Percentiles rank a stretch among this genome's conserved stretches.
Evolutionary conservation across 2,113 vertebrate species (phyloP).

Genomic region (Piaya cayana): DNA sequence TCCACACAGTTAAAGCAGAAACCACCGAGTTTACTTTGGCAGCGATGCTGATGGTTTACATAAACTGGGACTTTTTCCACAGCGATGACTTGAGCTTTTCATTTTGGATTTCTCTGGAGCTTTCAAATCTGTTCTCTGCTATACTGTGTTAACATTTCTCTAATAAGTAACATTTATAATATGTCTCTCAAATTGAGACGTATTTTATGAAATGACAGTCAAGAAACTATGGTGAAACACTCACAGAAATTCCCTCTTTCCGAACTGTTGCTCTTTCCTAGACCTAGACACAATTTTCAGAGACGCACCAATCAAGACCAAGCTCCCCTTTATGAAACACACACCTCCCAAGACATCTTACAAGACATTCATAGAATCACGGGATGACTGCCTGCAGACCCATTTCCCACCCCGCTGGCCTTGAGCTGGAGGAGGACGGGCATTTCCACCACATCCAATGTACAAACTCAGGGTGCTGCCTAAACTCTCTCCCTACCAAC

Average conservation of each 20-base stretch:
- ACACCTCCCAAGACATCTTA: neutral
- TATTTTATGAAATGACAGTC: neutral
- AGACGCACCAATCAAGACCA: neutral
- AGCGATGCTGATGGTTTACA: neutral
- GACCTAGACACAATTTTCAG: slow-evolving; percentile 26
- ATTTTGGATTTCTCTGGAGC: neutral
- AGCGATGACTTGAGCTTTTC: neutral
- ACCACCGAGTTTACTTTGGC: neutral
- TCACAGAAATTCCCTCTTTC: neutral
- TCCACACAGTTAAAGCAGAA: neutral
- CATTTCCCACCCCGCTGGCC: too few relatives aligned
- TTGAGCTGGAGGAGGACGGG: too few relatives aligned
- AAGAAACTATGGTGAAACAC: neutral
- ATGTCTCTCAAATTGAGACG: neutral
- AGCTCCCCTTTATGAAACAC: neutral
- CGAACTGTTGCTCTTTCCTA: neutral
- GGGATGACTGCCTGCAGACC: too few relatives aligned
- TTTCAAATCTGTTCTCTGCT: neutral
- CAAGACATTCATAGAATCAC: neutral
- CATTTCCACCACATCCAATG: too few relatives aligned
- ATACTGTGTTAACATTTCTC: neutral
- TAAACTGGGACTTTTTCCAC: neutral
- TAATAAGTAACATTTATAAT: neutral
- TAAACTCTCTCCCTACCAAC: too few relatives aligned
- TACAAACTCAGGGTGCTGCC: too few relatives aligned